Evolutionary conservation across 2,797 vertebrate species (phyloP).

Genomic region (Bovichtus diacanthus): DNA sequence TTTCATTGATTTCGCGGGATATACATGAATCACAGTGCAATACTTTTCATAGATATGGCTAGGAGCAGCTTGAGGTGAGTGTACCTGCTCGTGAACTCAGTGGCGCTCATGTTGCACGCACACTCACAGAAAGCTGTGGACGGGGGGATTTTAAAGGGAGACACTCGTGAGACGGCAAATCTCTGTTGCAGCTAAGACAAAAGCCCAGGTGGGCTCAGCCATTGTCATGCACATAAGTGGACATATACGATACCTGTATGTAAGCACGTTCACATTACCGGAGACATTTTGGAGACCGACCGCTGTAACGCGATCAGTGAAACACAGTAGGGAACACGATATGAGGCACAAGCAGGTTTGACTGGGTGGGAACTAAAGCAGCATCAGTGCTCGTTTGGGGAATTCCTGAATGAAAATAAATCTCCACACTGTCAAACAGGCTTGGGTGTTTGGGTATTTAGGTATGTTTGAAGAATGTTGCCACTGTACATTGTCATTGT

Average conservation of each 20-base stretch:
- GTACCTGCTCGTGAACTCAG: conserved; percentile 7
- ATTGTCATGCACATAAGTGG: conserved; percentile 64
- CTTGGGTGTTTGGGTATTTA: conserved; percentile 65
- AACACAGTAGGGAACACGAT: conserved; percentile 65
- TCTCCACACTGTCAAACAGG: conserved; percentile 60
- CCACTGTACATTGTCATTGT: conserved; percentile 71
- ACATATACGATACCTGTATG: conserved; percentile 70
- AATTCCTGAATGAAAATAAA: conserved; percentile 81
- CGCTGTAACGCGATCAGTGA: conserved; percentile 67
- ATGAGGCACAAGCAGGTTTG: conserved; percentile 63
- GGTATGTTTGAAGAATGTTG: conserved; percentile 78
- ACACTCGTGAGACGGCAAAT: conserved; percentile 48
- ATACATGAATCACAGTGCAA: too few relatives aligned
- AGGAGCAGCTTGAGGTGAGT: background rate
- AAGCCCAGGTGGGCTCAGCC: conserved; percentile 68
- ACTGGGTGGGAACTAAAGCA: conserved; percentile 66
- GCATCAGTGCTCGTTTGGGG: conserved; percentile 58
- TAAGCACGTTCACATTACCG: conserved; percentile 67
- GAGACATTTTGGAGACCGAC: conserved; percentile 61
- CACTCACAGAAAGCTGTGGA: background rate
- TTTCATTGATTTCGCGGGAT: too few relatives aligned
- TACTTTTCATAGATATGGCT: too few relatives aligned
- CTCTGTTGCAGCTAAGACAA: conserved; percentile 67
- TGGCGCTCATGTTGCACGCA: too few relatives aligned
- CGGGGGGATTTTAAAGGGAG: conserved; percentile 58